These are phyloP conservation scores for Alviniconcha strummeri DNA, from an alignment of 2,888 invertebrate species.

Conservation along the genomic window DNA sequence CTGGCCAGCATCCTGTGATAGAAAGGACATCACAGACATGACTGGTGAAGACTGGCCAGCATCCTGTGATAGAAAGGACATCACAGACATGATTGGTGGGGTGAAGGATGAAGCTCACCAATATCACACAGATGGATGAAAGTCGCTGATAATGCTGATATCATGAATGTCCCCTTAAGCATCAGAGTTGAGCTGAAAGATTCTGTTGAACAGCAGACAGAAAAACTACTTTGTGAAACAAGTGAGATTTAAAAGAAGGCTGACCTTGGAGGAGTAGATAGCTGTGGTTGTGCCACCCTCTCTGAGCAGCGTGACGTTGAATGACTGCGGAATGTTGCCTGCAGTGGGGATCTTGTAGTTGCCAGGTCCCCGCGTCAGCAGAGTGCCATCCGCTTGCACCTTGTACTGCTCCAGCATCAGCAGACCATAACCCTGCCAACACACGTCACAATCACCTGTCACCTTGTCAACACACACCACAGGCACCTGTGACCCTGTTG, in stretches of 20 bases:
- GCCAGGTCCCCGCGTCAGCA: slow-evolving; percentile 92
- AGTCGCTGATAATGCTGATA: neutral
- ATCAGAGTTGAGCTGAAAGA: no score
- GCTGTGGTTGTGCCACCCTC: slow-evolving; percentile 93
- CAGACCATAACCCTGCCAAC: slow-evolving; percentile 86
- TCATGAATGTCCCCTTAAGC: no score
- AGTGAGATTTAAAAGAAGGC: neutral
- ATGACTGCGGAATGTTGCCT: slow-evolving; percentile 91
- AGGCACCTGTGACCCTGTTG: no score
- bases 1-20: no score
- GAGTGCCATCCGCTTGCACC: slow-evolving; percentile 87
- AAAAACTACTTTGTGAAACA: no score
- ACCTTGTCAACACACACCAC: no score
- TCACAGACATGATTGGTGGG: no score
- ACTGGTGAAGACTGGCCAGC: no score
- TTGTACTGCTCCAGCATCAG: slow-evolving; percentile 93
- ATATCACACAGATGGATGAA: neutral
- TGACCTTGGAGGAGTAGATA: slow-evolving; percentile 95
- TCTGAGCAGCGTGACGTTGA: slow-evolving; percentile 93
- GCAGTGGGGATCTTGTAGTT: slow-evolving; percentile 96
- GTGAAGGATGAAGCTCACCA: neutral
- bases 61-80: no score
- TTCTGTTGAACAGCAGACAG: no score
- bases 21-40: no score
- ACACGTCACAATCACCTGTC: no score